Conservation (phyloP, 64 coral and sea anemone genomes). For the Montipora capricornis region DNA sequence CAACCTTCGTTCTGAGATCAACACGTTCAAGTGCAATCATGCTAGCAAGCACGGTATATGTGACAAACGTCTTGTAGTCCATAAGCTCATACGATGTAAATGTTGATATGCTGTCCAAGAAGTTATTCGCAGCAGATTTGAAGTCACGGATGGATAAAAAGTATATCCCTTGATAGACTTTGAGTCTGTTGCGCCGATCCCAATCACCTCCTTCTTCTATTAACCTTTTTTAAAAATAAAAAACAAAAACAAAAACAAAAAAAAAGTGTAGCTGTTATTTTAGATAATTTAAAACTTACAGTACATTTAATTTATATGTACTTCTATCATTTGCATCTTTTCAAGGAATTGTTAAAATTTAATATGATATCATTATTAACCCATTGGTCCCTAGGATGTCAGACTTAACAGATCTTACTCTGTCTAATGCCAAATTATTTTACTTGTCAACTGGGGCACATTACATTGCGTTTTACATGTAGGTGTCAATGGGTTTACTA, state of each 20-base stretch:
- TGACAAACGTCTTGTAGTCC: constrained; percentile 99
- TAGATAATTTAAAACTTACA: no score
- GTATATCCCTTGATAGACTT: constrained; percentile 99
- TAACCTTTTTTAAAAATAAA: constrained; percentile 49
- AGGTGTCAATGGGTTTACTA: no score
- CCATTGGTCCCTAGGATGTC: no score
- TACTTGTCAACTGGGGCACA: no score
- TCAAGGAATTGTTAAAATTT: no score
- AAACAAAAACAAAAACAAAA: neutral
- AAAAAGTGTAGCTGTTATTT: neutral
- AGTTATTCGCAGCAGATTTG: constrained; percentile 93
- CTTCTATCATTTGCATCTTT: no score
- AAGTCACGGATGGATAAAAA: constrained; percentile 97
- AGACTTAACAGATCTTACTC: no score
- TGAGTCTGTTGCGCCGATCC: constrained; percentile 94
- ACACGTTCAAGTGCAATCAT: constrained; percentile 94
- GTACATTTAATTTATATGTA: no score
- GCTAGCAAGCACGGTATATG: constrained; percentile 83
- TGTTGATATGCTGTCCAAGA: constrained; percentile 97
- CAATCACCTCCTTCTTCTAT: constrained; percentile 99
- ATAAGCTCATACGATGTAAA: constrained; percentile 99
- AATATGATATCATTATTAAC: no score
- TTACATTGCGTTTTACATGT: no score
- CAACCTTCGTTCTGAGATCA: constrained; percentile 92
- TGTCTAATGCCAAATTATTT: no score